These are phyloP conservation scores for Pheosia gnoma DNA, from an alignment of 2,888 invertebrate genomes.

Conservation along the genomic window DNA sequence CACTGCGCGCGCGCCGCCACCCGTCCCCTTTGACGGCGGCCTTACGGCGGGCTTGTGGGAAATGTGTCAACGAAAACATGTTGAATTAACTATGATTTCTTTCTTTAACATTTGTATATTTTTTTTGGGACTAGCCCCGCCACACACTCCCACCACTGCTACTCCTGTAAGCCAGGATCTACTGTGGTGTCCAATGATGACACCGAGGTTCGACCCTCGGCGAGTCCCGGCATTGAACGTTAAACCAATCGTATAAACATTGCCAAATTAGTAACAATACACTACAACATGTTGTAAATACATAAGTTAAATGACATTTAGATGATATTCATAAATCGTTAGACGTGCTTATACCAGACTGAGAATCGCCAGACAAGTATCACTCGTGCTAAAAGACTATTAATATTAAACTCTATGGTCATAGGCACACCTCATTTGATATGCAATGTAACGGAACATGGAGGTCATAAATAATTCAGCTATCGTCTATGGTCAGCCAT, in stretches of 20 bases:
- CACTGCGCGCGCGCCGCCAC: slow-evolving; percentile 37
- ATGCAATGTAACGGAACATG: slow-evolving; percentile 78
- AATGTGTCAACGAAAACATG: slow-evolving; percentile 36
- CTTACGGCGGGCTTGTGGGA: slow-evolving; percentile 23
- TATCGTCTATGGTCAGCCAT: slow-evolving; percentile 45
- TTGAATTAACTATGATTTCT: slow-evolving; percentile 14
- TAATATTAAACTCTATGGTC: slow-evolving; percentile 50
- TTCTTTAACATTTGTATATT: too few species aligned
- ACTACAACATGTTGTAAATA: slow-evolving; percentile 34
- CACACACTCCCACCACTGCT: too few species aligned
- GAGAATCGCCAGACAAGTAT: slow-evolving; percentile 34
- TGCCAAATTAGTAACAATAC: slow-evolving; percentile 13
- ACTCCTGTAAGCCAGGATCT: too few species aligned
- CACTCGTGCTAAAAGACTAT: slow-evolving; percentile 22
- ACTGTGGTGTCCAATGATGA: too few species aligned
- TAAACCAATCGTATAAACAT: slow-evolving; percentile 23
- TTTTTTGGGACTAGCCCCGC: neutral
- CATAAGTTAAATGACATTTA: slow-evolving; percentile 30
- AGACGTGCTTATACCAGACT: slow-evolving; percentile 38
- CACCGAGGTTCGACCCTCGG: too few species aligned
- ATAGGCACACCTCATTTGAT: slow-evolving; percentile 63
- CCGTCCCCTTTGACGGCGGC: slow-evolving; percentile 18
- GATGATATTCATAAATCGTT: slow-evolving; percentile 24
- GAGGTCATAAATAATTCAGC: slow-evolving; percentile 67
- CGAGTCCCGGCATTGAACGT: too few species aligned